Base-by-base conservation (phyloP, 2,797 vertebrate genomes). In the Kryptopterus vitreolus region DNA sequence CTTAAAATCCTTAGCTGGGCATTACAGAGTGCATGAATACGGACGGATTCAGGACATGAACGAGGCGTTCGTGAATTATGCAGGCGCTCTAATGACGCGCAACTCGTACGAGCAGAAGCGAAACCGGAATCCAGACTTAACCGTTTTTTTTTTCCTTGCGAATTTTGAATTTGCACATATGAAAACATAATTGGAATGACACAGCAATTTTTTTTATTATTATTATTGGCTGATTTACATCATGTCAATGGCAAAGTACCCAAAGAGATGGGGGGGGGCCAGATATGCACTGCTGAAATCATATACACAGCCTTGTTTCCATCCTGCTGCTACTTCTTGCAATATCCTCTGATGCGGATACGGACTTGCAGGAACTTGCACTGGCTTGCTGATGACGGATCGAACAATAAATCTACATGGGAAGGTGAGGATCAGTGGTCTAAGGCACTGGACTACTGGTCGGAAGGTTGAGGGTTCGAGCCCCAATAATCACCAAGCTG, bases 51-150 rank as follows among this genome's bases (percentile, higher is more conserved):
- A 6, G 18, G 72, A 58, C 53, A 26, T 74, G 71, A 74, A 58
- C 15, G 3, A 73, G 66, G 13, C 72, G 55, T 46, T 65, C 48
- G 77, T 85, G 48, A 69, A 81, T 79, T 79, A 85, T 69, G 18
- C 2, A 77, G 26, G 0, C 38, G 50, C 35, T 59, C 59, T 77
- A 79, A 79, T n/a, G 70, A 76, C 72, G 26, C 71, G n/a, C 13
- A 29, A 77, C 53, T 62, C 53, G 76, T 26, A n/a, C 26, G 33
- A 4, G 3, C n/a, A 11, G n/a, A 57, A 26, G 50, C 22, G 2
- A 50, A 50, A 33, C 15, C n/a, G 50, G 11, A 71, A 29, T 55
- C 50, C 22, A 29, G 29, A 18, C 69, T 53, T 52, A 26, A 13
- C 22, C n/a, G 1, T 35, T 12, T 2, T 31, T 38, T 13, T 4